Evolutionary conservation across 2,888 invertebrate genomes (phyloP), one percentile per base, ranked within the genome.

Genomic region (Habroteleia sp.): DNA sequence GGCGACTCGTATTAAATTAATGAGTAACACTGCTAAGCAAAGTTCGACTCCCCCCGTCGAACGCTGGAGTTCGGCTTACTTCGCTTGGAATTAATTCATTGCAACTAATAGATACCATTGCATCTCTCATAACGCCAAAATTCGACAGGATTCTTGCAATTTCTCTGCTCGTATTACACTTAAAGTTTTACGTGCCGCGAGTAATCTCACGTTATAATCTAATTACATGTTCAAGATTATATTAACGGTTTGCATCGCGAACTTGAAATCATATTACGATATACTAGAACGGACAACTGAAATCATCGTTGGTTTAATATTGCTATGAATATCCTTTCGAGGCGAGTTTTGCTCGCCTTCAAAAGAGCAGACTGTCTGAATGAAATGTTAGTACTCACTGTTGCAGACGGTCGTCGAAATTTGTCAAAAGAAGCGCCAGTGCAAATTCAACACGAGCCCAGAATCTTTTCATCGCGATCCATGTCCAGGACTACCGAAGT

Each of bases 381-480:
- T 90, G 89, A 90, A 89, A 88, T 83, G 85, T 80, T 90, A 96
- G 96, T 95, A 96, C 90, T 94, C 95, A 83, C 92, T 96, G 91
- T 93, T 97, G 89, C 97, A 98, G 95, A 95, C 95, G 58, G 96
- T 98, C 83, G 95, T 97, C 79, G 96, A 96, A 85, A 93, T 95
- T 48, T 98, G 98, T 89, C 96, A 97, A 90, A 97, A 97, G 91
- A 95, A 96, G 89, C 90, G 95, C 37, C 94, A 94, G 86, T 98
- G 98, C 91, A 95, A 95, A 87, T 94, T 98, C 88, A 93, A 94
- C 87, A 96, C 97, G 54, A 94, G 94, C 83, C 94, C 96, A n/a
- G 93, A 94, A 86, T 94, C 95, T 42, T 95, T 96, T 85, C 95
- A 95, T 14, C 93, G 93, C 37, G 97, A 98, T 90, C 97, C 97